Evolutionary conservation across 53 echinoderm and acorn worm genomes (phyloP).

Genomic region (Stichopus horrens): DNA sequence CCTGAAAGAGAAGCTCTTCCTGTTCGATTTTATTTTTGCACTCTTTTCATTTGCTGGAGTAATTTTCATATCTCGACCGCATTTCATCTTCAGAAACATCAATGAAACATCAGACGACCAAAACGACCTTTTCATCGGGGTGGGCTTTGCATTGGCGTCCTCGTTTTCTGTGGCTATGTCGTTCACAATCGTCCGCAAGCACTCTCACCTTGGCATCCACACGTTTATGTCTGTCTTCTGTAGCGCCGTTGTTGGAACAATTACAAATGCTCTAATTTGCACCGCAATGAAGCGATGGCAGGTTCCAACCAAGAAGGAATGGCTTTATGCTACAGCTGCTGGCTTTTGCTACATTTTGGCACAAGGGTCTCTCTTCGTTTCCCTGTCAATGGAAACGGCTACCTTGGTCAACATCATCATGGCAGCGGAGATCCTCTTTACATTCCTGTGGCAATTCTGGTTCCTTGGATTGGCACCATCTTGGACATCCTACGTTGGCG

Average conservation of each 20-base stretch:
- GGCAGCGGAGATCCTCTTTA: slow-evolving; percentile 16
- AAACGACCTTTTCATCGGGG: neutral
- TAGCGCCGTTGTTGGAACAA: neutral
- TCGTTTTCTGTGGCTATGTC: slow-evolving; percentile 14
- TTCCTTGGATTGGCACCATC: slow-evolving; percentile 4
- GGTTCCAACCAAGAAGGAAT: neutral
- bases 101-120: neutral
- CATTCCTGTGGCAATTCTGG: neutral
- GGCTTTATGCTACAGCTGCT: neutral
- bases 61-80: slow-evolving; percentile 5
- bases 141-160: neutral
- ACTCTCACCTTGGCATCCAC: slow-evolving; percentile 14
- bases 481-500: slow-evolving; percentile 35
- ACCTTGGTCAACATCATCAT: slow-evolving; percentile 9
- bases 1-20: neutral
- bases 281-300: slow-evolving; percentile 3
- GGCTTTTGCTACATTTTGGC: slow-evolving; percentile 8
- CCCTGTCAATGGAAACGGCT: slow-evolving; percentile 13
- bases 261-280: neutral
- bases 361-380: neutral
- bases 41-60: slow-evolving; percentile 9
- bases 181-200: slow-evolving; percentile 5
- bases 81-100: slow-evolving; percentile 20
- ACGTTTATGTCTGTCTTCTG: slow-evolving; percentile 14
- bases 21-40: slow-evolving; percentile 14